Base-by-base conservation (phyloP, 2,113 vertebrate species). In the Poicephalus gulielmi region DNA sequence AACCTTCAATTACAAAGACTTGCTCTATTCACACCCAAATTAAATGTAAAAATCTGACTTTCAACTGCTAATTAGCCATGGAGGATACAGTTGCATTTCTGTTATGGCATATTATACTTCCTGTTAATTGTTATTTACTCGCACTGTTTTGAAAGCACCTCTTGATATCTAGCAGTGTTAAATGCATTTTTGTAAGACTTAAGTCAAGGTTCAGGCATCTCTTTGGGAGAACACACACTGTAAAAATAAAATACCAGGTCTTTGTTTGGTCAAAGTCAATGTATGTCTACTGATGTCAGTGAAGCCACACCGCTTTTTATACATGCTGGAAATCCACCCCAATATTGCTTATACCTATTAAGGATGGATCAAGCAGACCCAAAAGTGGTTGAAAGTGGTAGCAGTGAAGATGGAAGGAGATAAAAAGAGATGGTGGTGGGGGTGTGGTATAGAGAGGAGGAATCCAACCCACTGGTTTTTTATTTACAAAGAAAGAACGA, bases 1-100 rank as follows among this genome's bases (percentile, higher is more conserved):
- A 97, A 52, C 81, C 67, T 92, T 86, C 57, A 94, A 81, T 96
- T 95, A 90, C 87, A 94, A 93, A 89, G 89, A 79, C 62, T 95
- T 94, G 41, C 44, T 85, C 69, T 92, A 87, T 86, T 97, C 73
- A 97, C 59, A 94, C 20, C 68, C 35, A 94, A 92, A 96, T 93
- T 64, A 89, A 55, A 86, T 1, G 3, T n/a, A 69, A 71, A 88
- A 89, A 64, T 41, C 20, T 83, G 44, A 71, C 77, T 95, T 79
- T 83, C 66, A 96, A 79, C 41, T 79, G 84, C 35, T 94, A 92
- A 94, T 95, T 80, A 95, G 27, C 55, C 2, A 1, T 15, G 52
- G 79, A 94, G 92, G 80, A 88, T 5, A 73, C 23, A 86, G 41
- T 57, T 59, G 3, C 39, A 68, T 68, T 83, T 70, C 66, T 91